Conservation (phyloP, 1,140 invertebrate genomes). For the Aradophagus sp. region DNA sequence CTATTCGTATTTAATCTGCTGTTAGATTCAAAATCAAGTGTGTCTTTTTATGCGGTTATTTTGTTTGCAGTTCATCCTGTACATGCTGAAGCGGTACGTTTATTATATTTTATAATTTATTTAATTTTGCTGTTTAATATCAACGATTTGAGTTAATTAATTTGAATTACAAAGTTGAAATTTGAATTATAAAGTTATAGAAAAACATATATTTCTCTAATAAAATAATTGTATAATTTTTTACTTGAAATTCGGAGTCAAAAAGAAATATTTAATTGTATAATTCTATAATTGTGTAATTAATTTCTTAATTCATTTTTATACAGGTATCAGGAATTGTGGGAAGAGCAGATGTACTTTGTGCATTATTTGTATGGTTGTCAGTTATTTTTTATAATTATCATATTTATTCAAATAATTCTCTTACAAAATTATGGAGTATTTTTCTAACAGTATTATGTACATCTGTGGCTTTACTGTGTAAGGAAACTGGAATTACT, state of each 20-base stretch:
- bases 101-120: too few relatives aligned
- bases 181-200: too few relatives aligned
- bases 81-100: conserved; percentile 84
- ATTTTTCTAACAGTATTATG: conserved; percentile 61
- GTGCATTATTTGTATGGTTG: conserved; percentile 84
- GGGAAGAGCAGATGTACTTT: conserved; percentile 86
- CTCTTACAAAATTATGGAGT: conserved; percentile 50
- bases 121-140: too few relatives aligned
- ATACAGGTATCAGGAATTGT: conserved; percentile 82
- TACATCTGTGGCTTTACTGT: conserved; percentile 82
- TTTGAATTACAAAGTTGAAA: neutral
- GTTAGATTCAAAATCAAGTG: conserved; percentile 62
- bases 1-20: conserved; percentile 77
- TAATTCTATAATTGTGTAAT: too few relatives aligned
- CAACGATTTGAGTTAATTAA: conserved; percentile 67
- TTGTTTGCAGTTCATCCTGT: conserved; percentile 91
- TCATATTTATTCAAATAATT: conserved; percentile 60
- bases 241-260: too few relatives aligned
- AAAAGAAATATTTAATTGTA: too few relatives aligned
- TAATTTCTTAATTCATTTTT: too few relatives aligned
- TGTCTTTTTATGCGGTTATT: conserved; percentile 80
- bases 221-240: too few relatives aligned
- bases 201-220: too few relatives aligned
- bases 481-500: conserved; percentile 95
- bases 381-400: conserved; percentile 80